phyloP scores from a whole-genome alignment of 2,797 vertebrate genomes.

The Erithacus rubecula region DNA sequence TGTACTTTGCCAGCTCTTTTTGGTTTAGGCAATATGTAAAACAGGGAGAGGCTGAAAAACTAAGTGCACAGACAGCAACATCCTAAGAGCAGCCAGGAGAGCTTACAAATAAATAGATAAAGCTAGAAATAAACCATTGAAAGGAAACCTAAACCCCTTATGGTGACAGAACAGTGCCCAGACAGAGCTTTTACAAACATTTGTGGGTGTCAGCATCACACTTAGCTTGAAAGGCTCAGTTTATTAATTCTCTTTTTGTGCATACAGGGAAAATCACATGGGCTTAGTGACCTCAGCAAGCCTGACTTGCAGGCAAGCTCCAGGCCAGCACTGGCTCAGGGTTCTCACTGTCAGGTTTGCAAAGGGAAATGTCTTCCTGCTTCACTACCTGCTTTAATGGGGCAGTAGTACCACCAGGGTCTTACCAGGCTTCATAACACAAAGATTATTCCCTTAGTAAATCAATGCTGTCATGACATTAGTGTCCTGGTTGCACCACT shows the following conservation, averaged over 20 bases:
- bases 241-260: neutral
- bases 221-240: neutral
- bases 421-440: neutral
- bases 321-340: neutral
- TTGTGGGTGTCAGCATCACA: neutral
- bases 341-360: neutral
- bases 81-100: neutral
- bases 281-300: neutral
- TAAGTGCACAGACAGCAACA: neutral
- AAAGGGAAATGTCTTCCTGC: neutral
- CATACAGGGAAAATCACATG: neutral
- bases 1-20: neutral
- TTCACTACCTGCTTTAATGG: neutral
- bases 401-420: neutral
- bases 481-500: neutral
- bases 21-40: neutral
- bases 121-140: neutral
- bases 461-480: neutral
- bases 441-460: neutral
- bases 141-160: neutral
- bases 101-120: neutral
- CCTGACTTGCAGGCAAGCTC: neutral
- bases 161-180: neutral
- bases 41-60: neutral
- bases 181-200: neutral